Percentiles rank a stretch among this genome's conserved stretches.
Evolutionary conservation across 2,113 vertebrate genomes (phyloP).

Genomic region (Garra rufa): DNA sequence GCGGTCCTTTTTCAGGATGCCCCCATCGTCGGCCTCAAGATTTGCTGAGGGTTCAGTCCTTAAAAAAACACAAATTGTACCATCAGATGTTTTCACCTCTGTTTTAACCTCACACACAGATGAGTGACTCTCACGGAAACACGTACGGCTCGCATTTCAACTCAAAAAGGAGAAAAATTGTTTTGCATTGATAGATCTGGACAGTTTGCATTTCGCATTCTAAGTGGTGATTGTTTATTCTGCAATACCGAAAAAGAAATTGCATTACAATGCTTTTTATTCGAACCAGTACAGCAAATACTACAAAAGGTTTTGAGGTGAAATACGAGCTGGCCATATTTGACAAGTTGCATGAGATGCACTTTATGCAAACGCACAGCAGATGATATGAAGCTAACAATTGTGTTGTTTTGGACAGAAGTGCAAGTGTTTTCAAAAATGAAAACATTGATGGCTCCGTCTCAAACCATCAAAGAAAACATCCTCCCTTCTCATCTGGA

Average conservation of each 20-base stretch:
- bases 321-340: background rate
- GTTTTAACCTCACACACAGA: slow-evolving; percentile 6
- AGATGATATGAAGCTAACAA: background rate
- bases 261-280: background rate
- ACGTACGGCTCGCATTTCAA: background rate
- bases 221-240: background rate
- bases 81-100: slow-evolving; percentile 18
- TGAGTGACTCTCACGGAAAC: background rate
- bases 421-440: background rate
- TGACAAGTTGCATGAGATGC: background rate
- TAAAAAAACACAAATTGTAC: background rate
- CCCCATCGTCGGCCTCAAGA: slow-evolving; percentile 15
- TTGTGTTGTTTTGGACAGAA: background rate
- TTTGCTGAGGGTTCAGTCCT: background rate
- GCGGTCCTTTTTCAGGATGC: slow-evolving; percentile 67
- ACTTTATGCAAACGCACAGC: background rate
- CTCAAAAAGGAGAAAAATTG: background rate
- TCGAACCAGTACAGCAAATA: background rate
- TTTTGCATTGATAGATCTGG: background rate
- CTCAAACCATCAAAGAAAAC: background rate
- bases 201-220: background rate
- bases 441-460: background rate
- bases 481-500: background rate
- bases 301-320: background rate
- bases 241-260: background rate